phyloP scores from a whole-genome alignment of 2,797 vertebrate genomes.

The Cirrhinus mrigala region DNA sequence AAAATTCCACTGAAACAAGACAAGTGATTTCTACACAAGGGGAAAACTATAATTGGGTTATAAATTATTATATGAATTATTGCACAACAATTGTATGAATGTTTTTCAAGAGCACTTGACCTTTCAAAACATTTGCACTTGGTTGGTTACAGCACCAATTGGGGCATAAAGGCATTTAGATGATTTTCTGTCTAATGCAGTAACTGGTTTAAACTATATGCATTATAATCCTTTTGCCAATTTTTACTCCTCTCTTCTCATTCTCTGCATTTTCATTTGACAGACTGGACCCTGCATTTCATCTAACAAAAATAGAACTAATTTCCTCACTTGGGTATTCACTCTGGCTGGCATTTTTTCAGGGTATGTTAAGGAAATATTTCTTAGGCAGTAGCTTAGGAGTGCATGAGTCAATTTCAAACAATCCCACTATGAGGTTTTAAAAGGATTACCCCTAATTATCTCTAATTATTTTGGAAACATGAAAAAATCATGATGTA shows the following conservation, averaged over 20 bases:
- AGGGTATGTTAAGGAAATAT: conserved; percentile 8
- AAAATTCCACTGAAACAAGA: neutral
- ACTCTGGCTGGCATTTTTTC: conserved; percentile 20
- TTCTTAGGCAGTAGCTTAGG: conserved; percentile 8
- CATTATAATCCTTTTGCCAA: neutral
- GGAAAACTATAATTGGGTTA: neutral
- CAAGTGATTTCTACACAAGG: neutral
- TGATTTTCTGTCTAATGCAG: neutral
- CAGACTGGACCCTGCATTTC: neutral
- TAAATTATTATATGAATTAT: conserved; percentile 41
- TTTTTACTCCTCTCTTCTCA: neutral
- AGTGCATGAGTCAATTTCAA: conserved; percentile 17
- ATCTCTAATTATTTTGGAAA: conserved; percentile 47
- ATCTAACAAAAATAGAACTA: conserved; percentile 15
- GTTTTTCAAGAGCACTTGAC: conserved; percentile 53
- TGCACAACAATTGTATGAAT: conserved; percentile 39
- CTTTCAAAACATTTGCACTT: conserved; percentile 38
- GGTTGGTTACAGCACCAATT: conserved; percentile 6
- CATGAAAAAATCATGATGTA: conserved; percentile 4
- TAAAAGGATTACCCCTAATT: conserved; percentile 50
- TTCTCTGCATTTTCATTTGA: conserved; percentile 29
- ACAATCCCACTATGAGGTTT: conserved; percentile 35
- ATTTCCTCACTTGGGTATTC: conserved; percentile 18
- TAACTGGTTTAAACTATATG: conserved; percentile 1
- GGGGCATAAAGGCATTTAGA: neutral